Conservation (phyloP, 2,888 invertebrate species). For the Doris montereyensis region DNA sequence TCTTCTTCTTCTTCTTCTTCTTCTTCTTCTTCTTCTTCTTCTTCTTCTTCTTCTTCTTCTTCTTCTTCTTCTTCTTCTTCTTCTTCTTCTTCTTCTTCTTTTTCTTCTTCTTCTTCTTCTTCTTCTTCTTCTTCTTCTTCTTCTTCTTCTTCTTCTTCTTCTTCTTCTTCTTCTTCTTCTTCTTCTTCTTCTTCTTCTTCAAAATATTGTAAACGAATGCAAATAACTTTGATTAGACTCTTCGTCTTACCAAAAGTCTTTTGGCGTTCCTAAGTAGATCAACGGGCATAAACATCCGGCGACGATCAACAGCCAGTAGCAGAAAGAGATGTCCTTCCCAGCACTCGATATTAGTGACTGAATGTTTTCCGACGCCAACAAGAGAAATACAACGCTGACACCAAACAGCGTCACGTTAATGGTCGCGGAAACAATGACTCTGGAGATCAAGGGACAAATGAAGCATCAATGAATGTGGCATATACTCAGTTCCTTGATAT, state of each 20-base stretch:
- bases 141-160: constrained; percentile 26
- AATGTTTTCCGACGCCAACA: constrained; percentile 82
- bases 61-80: no score
- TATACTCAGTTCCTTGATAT: no score
- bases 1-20: no score
- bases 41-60: no score
- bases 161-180: constrained; percentile 18
- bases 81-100: background rate
- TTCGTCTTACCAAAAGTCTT: constrained; percentile 92
- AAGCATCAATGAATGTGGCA: no score
- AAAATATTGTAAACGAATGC: no score
- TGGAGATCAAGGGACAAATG: no score
- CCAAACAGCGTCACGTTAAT: constrained; percentile 81
- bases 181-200: constrained; percentile 20
- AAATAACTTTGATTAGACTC: no score
- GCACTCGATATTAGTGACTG: constrained; percentile 79
- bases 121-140: constrained; percentile 21
- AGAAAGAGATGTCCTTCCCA: constrained; percentile 79
- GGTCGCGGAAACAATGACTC: constrained; percentile 76
- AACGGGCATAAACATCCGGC: constrained; percentile 84
- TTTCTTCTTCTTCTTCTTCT: background rate
- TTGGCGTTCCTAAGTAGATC: constrained; percentile 91
- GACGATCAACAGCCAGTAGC: constrained; percentile 86
- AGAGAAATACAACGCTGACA: constrained; percentile 78
- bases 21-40: no score